phyloP scores from a whole-genome alignment of 2,797 vertebrate genomes.

The Fistularia commersonii region DNA sequence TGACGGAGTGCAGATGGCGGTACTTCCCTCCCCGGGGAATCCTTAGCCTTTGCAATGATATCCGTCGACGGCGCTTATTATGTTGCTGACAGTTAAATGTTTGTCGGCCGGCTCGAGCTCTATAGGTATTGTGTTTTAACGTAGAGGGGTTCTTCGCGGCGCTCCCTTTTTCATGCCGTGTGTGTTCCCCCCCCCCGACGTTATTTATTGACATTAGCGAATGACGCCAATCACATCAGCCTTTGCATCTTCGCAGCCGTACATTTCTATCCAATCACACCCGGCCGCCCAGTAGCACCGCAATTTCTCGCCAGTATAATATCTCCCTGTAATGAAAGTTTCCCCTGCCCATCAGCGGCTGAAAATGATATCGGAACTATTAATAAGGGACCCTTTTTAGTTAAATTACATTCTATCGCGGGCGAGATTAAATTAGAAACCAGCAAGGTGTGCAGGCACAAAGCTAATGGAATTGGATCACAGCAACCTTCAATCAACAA shows the following conservation, averaged over 20 bases:
- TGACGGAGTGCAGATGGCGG: slow-evolving; percentile 1
- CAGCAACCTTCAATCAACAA: slow-evolving; percentile 69
- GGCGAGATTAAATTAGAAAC: slow-evolving; percentile 74
- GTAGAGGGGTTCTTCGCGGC: slow-evolving; percentile 1
- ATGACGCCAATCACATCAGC: slow-evolving; percentile 49
- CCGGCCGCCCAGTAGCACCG: slow-evolving; percentile 42
- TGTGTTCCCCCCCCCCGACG: slow-evolving; percentile 6
- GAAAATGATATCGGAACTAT: slow-evolving; percentile 75
- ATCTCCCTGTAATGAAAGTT: slow-evolving; percentile 74
- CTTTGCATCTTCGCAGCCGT: slow-evolving; percentile 51
- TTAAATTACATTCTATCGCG: slow-evolving; percentile 74
- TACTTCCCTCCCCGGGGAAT: slow-evolving; percentile 31
- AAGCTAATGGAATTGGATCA: slow-evolving; percentile 73
- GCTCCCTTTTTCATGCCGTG: slow-evolving; percentile 1
- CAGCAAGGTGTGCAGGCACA: slow-evolving; percentile 65
- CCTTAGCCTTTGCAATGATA: slow-evolving; percentile 37
- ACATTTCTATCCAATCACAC: slow-evolving; percentile 57
- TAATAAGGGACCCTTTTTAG: slow-evolving; percentile 75
- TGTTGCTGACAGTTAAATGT: slow-evolving; percentile 42
- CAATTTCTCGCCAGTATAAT: slow-evolving; percentile 53
- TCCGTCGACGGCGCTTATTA: slow-evolving; percentile 42
- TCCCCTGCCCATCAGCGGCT: slow-evolving; percentile 67
- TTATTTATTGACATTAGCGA: slow-evolving; percentile 13
- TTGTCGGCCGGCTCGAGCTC: slow-evolving; percentile 21
- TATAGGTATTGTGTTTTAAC: slow-evolving; percentile 17